These are phyloP conservation scores for Pristionchus arcanus DNA, from an alignment of 2,888 invertebrate species.

Conservation along the genomic window DNA sequence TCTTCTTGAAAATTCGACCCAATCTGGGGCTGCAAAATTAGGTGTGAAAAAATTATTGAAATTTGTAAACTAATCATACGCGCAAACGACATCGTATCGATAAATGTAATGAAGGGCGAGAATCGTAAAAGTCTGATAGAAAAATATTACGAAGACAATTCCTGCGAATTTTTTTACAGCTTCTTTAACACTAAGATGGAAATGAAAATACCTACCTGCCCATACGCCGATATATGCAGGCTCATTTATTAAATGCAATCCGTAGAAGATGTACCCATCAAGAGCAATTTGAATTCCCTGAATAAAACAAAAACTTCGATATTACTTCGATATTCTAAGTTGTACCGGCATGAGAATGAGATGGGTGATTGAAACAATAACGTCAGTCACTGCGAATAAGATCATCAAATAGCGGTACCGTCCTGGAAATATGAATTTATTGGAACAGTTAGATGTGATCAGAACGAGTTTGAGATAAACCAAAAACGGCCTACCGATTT, in stretches of 20 bases:
- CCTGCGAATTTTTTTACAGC: not conserved
- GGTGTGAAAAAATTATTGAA: not conserved
- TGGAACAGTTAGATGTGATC: too few relatives aligned
- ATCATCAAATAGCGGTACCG: not conserved
- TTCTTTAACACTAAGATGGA: not conserved
- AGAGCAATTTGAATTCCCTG: not conserved
- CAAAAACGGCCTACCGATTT: not conserved
- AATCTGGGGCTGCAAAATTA: not conserved
- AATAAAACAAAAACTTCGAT: not conserved
- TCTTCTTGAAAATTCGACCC: not conserved
- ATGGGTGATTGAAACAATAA: not conserved
- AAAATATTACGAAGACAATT: not conserved
- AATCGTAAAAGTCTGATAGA: not conserved
- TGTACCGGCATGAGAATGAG: not conserved
- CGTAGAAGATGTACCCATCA: not conserved
- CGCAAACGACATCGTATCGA: not conserved
- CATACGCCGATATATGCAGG: not conserved
- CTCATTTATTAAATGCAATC: not conserved
- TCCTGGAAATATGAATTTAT: not conserved
- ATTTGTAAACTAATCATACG: not conserved
- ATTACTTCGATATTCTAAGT: not conserved
- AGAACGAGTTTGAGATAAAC: too few relatives aligned
- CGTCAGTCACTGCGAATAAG: not conserved
- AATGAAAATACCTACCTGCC: not conserved
- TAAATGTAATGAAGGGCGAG: not conserved